A percentile compares a stretch with the other conserved stretches of the same genome.
Conservation (phyloP, 1,140 invertebrate genomes). For the Aphaenogaster floridana region DNA sequence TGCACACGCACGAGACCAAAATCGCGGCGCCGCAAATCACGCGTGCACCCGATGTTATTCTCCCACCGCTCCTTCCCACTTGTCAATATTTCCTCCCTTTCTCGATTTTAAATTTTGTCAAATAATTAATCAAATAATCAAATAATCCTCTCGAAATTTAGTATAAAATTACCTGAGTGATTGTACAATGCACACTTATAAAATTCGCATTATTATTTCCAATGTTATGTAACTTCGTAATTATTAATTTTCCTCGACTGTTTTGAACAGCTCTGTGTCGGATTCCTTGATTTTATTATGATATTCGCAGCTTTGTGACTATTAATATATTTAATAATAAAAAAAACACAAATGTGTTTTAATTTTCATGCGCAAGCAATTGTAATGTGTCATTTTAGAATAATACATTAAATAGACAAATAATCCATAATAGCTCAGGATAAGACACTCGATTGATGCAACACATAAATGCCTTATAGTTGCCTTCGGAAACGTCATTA, state of each 20-base stretch:
- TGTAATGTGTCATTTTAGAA: neutral
- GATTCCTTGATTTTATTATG: constrained; percentile 1
- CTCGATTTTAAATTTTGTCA: neutral
- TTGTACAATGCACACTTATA: neutral
- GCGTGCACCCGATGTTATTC: neutral
- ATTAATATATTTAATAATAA: neutral
- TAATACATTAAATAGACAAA: neutral
- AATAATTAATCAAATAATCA: no score
- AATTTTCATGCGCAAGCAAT: neutral
- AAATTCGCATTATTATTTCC: constrained; percentile 7
- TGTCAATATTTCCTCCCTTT: neutral
- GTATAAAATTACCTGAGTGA: neutral
- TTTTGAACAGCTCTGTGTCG: neutral
- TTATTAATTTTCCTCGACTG: neutral
- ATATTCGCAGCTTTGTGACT: neutral
- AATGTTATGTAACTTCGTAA: neutral
- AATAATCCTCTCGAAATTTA: no score
- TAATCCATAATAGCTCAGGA: neutral
- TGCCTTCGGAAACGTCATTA: constrained; percentile 38
- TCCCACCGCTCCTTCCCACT: neutral
- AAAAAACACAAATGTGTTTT: neutral
- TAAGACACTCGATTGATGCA: constrained; percentile 19
- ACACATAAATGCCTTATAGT: constrained; percentile 24
- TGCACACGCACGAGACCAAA: constrained; percentile 33
- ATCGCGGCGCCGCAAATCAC: constrained; percentile 2